Base-by-base conservation (phyloP, 2,113 vertebrate genomes). In the Carassius auratus region DNA sequence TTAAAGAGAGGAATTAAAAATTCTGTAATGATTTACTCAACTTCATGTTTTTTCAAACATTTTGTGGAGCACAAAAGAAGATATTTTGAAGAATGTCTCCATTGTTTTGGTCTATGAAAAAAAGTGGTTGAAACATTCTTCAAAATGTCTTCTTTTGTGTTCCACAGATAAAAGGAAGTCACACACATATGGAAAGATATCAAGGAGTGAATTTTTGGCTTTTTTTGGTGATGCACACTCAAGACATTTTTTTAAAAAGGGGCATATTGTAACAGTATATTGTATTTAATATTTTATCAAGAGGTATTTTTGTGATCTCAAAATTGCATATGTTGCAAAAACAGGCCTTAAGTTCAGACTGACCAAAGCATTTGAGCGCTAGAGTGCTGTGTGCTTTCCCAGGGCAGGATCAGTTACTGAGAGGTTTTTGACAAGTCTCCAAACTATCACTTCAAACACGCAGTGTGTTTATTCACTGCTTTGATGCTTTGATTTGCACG, bases 381-480 rank as follows among this genome's bases (percentile, higher is more conserved):
- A 15, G 75, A 78, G 75, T 57, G 68, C 61, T 81, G 33, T 81
- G 69, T 81, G 42, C 26, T 87, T 73, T 81, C 23, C 48, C 48
- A 80, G 42, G 79, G 62, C 15, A 13, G 42, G 26, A 69, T 69
- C 79, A 81, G 36, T 69, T 14, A 33, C 45, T 82, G 23, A 19
- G 76, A 78, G 33, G 26, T 33, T 82, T 82, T 55, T 82, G 80
- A 82, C 64, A 82, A 82, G 80, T 82, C 17, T 64, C 45, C 80
- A 68, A 45, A 48, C 23, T 48, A 64, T 81, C 8, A 68, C 61
- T 81, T 50, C 21, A 36, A 33, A 36, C 80, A 69, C 42, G 17
- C 45, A 21, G 26, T 52, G 62, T 82, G 79, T 81, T 73, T 83
- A 26, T 73, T 59, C 66, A 42, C 81, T 59, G 81, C 66, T 82